Conservation (phyloP, 2,797 vertebrate species). For the Lerista edwardsae region DNA sequence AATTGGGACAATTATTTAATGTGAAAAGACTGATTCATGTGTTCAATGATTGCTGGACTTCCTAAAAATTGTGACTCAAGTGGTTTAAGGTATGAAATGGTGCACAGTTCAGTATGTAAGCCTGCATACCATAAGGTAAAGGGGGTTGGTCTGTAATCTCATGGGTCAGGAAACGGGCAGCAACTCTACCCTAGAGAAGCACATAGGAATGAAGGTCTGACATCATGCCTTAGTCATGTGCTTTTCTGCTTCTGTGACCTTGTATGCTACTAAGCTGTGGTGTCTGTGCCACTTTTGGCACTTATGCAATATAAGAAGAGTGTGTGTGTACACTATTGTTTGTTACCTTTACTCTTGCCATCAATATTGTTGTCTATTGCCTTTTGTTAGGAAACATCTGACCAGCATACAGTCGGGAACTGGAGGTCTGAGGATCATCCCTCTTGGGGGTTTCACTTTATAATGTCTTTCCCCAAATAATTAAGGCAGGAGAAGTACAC, state of each 20-base stretch:
- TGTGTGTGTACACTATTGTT: background rate
- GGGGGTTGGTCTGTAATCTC: background rate
- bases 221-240: background rate
- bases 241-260: background rate
- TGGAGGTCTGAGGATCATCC: constrained; percentile 33
- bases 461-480: constrained; percentile 27
- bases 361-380: constrained; percentile 45
- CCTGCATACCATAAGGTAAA: background rate
- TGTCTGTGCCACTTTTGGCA: background rate
- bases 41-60: background rate
- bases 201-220: background rate
- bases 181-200: background rate
- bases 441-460: constrained; percentile 34
- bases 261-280: background rate
- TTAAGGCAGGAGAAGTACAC: constrained; percentile 43
- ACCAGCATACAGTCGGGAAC: background rate
- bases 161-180: background rate
- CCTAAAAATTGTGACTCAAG: background rate
- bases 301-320: too few species aligned
- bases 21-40: background rate
- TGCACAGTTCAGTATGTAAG: background rate
- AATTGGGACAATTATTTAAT: background rate
- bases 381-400: constrained; percentile 53
- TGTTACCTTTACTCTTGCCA: constrained; percentile 38
- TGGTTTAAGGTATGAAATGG: background rate